Evolutionary conservation across 2,797 vertebrate species (phyloP).

Genomic region (Hapalemur alaotrensis): DNA sequence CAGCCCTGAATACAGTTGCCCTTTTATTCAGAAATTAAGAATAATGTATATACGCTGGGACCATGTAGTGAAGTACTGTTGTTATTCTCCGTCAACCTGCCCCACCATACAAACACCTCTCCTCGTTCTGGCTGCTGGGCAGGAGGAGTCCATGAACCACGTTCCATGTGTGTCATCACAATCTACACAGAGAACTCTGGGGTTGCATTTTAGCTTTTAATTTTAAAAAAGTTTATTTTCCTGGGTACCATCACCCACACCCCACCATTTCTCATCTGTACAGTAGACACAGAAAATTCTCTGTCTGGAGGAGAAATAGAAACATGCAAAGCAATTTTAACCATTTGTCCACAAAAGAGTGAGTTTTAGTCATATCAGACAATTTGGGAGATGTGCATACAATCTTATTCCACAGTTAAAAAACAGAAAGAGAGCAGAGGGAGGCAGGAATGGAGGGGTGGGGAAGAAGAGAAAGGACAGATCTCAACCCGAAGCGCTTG

Average conservation of each 20-base stretch:
- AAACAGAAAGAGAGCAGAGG: background rate
- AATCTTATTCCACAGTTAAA: background rate
- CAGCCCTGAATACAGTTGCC: background rate
- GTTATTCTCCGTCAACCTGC: background rate
- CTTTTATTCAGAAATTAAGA: background rate
- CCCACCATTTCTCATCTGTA: background rate
- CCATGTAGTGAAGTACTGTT: background rate
- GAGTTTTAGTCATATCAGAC: background rate
- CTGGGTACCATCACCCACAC: background rate
- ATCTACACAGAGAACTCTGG: background rate
- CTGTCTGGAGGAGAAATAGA: background rate
- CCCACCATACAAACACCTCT: rapidly evolving
- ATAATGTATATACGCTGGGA: too few relatives aligned
- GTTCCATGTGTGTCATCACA: background rate
- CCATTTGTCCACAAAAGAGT: background rate
- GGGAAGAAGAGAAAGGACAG: background rate
- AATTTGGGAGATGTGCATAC: background rate
- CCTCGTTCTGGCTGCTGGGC: background rate
- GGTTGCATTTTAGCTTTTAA: background rate
- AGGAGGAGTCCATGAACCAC: background rate
- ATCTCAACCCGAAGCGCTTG: background rate
- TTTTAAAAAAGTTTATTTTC: background rate
- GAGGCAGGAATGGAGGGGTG: background rate
- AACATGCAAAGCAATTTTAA: background rate
- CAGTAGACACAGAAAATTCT: background rate